Base-by-base conservation (phyloP, 2,888 invertebrate genomes). In the Eulithis prunata region DNA sequence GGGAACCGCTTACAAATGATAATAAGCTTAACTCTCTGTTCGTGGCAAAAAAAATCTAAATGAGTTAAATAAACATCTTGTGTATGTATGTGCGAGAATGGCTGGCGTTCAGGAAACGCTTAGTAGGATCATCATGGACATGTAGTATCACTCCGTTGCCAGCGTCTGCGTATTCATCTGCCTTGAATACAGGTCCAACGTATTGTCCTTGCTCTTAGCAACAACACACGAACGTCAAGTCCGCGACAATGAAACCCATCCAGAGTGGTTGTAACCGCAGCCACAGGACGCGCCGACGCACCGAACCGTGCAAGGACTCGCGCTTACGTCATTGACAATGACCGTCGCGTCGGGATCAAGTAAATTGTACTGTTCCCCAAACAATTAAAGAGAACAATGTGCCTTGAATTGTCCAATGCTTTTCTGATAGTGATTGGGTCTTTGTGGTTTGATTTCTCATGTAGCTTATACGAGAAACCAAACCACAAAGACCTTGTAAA, bases 291-390 rank as follows among this genome's bases (percentile, higher is more conserved):
- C 85, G 85, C 82, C 84, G 81, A 76, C 73, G 85, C 90, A 89
- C 79, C 90, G 79, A 81, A 85, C 87, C 90, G 88, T 89, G 83
- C 91, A 93, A 93, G 93, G 93, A 86, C 93, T 86, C 77, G 43
- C 69, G 74, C 72, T 86, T 83, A 86, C 87, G 87, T 89, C 88
- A 89, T 77, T 69, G 73, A 69, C 81, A 77, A 75, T 84, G 83
- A 83, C 83, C 79, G 71, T 72, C 76, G 71, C 79, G 71, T 72
- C 76, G 71, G 69, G 28, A 74, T 64, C 69, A 63, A 69, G 73
- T 59, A 81, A 75, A 72, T 38, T 77, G 66, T 64, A 71, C 86
- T 78, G 78, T 79, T 78, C 73, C 67, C 69, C 72, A 62, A 77
- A 70, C 67, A 45, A 64, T 21, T 62, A 64, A n/a, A 80, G 66